Evolutionary conservation across 2,113 vertebrate species (phyloP).

Genomic region (Neoarius graeffei): DNA sequence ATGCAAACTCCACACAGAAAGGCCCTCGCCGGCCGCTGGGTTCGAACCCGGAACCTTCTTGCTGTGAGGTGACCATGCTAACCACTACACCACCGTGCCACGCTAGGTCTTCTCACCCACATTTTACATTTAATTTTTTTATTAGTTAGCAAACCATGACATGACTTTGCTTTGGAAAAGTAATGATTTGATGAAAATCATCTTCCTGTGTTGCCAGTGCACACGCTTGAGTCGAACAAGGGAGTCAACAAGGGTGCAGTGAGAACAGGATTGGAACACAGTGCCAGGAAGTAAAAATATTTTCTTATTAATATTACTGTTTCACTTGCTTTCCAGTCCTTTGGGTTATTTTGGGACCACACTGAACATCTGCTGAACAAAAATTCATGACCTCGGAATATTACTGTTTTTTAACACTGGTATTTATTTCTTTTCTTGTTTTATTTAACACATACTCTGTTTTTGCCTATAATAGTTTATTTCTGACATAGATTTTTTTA

Average conservation of each 20-base stretch:
- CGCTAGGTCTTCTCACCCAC: no score
- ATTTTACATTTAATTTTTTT: neutral
- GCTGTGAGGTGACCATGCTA: no score
- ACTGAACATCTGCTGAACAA: constrained; percentile 33
- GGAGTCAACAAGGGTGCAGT: neutral
- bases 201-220: neutral
- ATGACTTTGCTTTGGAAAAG: neutral
- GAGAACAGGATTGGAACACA: neutral
- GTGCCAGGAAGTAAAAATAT: neutral
- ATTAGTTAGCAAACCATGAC: neutral
- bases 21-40: no score
- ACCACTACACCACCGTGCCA: no score
- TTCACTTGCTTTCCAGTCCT: neutral
- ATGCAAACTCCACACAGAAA: no score
- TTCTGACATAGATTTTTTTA: constrained; percentile 16
- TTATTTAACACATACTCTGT: constrained; percentile 26
- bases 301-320: constrained; percentile 1
- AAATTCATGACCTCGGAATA: neutral
- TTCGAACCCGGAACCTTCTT: no score
- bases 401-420: constrained; percentile 14
- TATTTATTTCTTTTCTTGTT: constrained; percentile 28
- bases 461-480: neutral
- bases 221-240: neutral
- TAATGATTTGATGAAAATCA: no score
- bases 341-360: constrained; percentile 35